Evolutionary conservation across 2,797 vertebrate species (phyloP).

Genomic region (Linurgus olivaceus): DNA sequence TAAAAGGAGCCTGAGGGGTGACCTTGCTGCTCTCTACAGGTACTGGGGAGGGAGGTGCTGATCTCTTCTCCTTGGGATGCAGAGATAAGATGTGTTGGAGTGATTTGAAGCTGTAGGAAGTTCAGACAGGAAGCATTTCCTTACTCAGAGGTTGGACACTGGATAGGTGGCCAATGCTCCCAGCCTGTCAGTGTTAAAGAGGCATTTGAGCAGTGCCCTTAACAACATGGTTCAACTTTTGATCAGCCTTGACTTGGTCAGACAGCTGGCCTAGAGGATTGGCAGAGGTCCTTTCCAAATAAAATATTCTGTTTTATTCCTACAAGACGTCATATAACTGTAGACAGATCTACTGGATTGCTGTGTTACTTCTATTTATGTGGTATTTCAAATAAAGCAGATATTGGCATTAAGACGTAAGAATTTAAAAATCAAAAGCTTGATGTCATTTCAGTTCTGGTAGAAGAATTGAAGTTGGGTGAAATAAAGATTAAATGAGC

Average conservation of each 20-base stretch:
- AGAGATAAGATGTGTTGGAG: background rate
- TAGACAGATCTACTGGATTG: background rate
- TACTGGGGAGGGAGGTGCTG: background rate
- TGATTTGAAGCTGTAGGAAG: background rate
- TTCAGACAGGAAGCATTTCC: background rate
- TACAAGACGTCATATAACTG: background rate
- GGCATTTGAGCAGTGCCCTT: background rate
- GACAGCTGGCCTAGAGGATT: background rate
- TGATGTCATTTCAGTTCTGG: background rate
- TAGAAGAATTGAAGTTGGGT: background rate
- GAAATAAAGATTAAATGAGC: background rate
- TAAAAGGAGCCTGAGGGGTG: background rate
- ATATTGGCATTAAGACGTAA: background rate
- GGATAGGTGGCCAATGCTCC: background rate
- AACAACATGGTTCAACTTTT: background rate
- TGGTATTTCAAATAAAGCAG: background rate
- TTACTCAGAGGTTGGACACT: background rate
- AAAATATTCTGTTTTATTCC: background rate
- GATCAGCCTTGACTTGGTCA: background rate
- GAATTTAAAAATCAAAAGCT: background rate
- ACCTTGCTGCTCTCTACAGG: background rate
- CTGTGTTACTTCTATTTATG: background rate
- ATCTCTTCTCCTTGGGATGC: background rate
- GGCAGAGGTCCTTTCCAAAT: background rate
- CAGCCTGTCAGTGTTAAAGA: background rate